Conservation (phyloP, 2,888 invertebrate genomes). For the Marronus borbonicus region DNA sequence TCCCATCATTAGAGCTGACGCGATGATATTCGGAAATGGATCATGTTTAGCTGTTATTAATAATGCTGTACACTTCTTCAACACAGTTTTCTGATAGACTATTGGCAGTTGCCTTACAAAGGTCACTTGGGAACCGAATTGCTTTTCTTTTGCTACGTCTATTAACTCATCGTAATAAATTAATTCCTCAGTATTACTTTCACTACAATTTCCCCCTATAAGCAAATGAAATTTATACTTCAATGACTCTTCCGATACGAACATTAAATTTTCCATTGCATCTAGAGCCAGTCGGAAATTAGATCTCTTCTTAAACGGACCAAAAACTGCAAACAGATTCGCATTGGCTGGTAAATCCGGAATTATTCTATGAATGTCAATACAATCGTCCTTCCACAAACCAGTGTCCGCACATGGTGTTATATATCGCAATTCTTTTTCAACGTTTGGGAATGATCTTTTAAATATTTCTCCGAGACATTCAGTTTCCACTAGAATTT, state of each 20-base stretch:
- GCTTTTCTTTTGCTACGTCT: slow-evolving; percentile 60
- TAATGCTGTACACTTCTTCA: slow-evolving; percentile 63
- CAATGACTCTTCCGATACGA: slow-evolving; percentile 59
- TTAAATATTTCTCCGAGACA: slow-evolving; percentile 63
- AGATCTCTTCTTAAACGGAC: slow-evolving; percentile 62
- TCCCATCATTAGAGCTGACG: slow-evolving; percentile 64
- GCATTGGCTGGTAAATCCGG: slow-evolving; percentile 64
- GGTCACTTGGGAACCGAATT: slow-evolving; percentile 64
- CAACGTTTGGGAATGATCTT: slow-evolving; percentile 62
- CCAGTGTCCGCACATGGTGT: slow-evolving; percentile 65
- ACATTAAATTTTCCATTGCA: slow-evolving; percentile 64
- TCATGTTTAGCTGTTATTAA: slow-evolving; percentile 65
- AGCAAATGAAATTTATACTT: slow-evolving; percentile 64
- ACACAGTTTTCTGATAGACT: slow-evolving; percentile 65
- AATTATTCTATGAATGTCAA: slow-evolving; percentile 63
- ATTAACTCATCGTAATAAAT: slow-evolving; percentile 64
- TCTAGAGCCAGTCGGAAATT: slow-evolving; percentile 66
- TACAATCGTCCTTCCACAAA: slow-evolving; percentile 62
- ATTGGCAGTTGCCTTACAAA: slow-evolving; percentile 64
- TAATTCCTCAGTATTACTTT: slow-evolving; percentile 59
- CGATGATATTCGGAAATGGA: slow-evolving; percentile 62
- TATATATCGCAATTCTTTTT: slow-evolving; percentile 59
- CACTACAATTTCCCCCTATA: slow-evolving; percentile 64
- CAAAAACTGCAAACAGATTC: slow-evolving; percentile 64
- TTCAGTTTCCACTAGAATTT: slow-evolving; percentile 64